Percentiles rank a stretch among this genome's conserved stretches.
Conservation (phyloP, 2,797 vertebrate genomes). For the Sardinella longiceps region DNA sequence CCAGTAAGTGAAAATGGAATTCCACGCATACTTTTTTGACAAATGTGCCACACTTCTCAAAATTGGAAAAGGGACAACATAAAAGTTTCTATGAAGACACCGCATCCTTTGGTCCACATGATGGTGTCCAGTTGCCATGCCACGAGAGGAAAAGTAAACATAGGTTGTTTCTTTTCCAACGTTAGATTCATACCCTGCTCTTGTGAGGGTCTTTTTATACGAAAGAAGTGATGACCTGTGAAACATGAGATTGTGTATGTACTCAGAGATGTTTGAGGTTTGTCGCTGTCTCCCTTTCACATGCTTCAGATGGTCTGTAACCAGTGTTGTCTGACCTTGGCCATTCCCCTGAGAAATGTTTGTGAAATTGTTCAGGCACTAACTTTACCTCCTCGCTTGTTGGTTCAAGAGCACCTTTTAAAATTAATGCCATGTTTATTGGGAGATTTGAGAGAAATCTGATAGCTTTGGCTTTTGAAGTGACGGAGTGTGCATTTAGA, state of each 20-base stretch:
- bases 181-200: background rate
- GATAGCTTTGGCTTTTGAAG: conserved; percentile 9
- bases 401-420: background rate
- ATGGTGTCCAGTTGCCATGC: background rate
- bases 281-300: conserved; percentile 60
- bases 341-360: conserved; percentile 52
- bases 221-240: conserved; percentile 57
- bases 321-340: conserved; percentile 58
- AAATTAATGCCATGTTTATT: conserved; percentile 8
- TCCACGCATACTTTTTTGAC: background rate
- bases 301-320: conserved; percentile 52
- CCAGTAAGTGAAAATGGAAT: background rate
- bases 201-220: conserved; percentile 26
- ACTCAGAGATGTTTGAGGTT: conserved; percentile 60
- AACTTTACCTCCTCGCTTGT: conserved; percentile 32
- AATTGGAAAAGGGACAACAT: background rate
- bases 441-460: background rate
- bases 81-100: background rate
- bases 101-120: background rate
- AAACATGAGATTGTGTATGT: conserved; percentile 58
- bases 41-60: background rate
- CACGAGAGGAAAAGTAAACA: background rate
- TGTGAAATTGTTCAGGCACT: conserved; percentile 40
- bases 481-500: background rate
- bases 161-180: background rate